Conservation (phyloP, 2,888 invertebrate genomes). For the Melinaea menophilus region DNA sequence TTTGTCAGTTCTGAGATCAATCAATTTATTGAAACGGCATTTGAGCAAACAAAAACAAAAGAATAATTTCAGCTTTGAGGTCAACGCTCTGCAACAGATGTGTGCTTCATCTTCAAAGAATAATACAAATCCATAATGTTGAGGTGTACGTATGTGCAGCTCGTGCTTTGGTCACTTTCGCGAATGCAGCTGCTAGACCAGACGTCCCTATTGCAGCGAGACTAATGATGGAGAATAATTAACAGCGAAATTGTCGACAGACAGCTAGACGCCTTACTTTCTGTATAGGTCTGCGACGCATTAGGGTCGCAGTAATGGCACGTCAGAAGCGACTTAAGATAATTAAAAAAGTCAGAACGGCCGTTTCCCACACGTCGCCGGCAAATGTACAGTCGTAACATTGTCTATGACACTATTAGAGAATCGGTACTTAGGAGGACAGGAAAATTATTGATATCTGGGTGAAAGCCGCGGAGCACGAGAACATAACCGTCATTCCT, state of each 20-base stretch:
- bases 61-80: constrained; percentile 34
- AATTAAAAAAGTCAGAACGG: constrained; percentile 63
- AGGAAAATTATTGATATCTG: constrained; percentile 53
- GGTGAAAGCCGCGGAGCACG: constrained; percentile 56
- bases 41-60: constrained; percentile 37
- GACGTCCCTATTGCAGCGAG: constrained; percentile 57
- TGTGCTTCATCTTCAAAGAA: constrained; percentile 42
- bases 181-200: constrained; percentile 55
- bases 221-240: constrained; percentile 64
- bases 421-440: constrained; percentile 43
- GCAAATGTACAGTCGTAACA: constrained; percentile 46
- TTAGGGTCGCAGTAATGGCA: constrained; percentile 67
- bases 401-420: constrained; percentile 44
- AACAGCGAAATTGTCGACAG: constrained; percentile 69
- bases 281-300: constrained; percentile 53
- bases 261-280: constrained; percentile 74
- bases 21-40: constrained; percentile 32
- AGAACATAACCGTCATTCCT: constrained; percentile 46
- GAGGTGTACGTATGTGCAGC: constrained; percentile 28
- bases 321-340: constrained; percentile 55
- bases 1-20: constrained; percentile 32
- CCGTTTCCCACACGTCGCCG: constrained; percentile 67
- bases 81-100: constrained; percentile 48
- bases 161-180: constrained; percentile 58
- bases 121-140: constrained; percentile 46